Evolutionary conservation across 2,888 invertebrate species (phyloP), one percentile per base, ranked within the genome.

Genomic region (Rotaria macrura): DNA sequence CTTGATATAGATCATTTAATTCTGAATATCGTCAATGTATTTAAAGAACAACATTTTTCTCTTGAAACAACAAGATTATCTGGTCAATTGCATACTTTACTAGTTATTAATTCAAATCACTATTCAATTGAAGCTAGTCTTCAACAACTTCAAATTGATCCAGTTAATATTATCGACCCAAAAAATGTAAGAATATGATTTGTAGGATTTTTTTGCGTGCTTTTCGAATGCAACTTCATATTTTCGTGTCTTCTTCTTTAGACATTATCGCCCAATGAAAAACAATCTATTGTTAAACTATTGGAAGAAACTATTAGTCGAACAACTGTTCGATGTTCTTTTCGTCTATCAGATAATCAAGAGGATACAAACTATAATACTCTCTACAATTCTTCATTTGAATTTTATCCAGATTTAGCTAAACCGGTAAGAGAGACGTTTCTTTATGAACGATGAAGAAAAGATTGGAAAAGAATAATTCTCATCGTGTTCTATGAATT

Each of bases 121-220:
- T 79, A 79, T 79, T 43, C 79, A 79, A 79, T 79, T n/a, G 79
- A 79, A 43, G 79, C 79, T 79, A 43, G 12, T 12, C 43, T 79
- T 43, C 25, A 43, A 79, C 43, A 79, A 10, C 43, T 79, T 43
- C 43, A 79, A 12, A 25, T 43, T n/a, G 12, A 43, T 40, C 43
- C 65, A 10, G 65, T 43, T 25, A 79, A 79, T n/a, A 79, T 79
- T 43, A 43, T 79, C 43, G 43, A 79, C 25, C 25, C 79, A 43
- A 43, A 79, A 43, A 38, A 79, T 79, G 79, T 79, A 79, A 65
- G 9, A 29, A 55, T 7, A n/a, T 25, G 10, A 49, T 4, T 49
- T 14, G 14, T 14, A 17, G 14, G 9, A 29, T n/a, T 65, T n/a
- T 29, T 23, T 29, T n/a, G n/a, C n/a, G n/a, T n/a, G n/a, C n/a